A percentile compares a stretch with the other conserved stretches of the same genome.
Conservation (phyloP, 2,797 vertebrate species). For the Dicrostonyx torquatus region DNA sequence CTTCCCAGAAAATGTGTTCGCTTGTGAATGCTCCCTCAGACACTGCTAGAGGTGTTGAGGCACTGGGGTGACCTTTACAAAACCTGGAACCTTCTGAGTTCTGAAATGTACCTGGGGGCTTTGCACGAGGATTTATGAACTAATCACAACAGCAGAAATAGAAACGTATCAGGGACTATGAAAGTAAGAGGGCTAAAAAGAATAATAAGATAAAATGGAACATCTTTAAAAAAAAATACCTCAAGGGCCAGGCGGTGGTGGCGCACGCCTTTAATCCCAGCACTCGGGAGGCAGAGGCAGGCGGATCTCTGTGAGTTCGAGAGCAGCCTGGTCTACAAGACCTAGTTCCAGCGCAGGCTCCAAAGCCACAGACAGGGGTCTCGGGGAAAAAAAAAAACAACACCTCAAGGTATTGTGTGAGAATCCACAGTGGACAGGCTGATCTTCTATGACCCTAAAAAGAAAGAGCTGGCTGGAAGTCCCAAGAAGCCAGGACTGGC, state of each 20-base stretch:
- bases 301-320: too few relatives aligned
- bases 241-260: too few relatives aligned
- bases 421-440: background rate
- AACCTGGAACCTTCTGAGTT: slow-evolving; percentile 49
- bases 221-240: background rate
- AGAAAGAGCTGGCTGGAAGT: background rate
- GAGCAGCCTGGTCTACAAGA: too few relatives aligned
- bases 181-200: slow-evolving; percentile 3
- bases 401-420: background rate
- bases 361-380: too few relatives aligned
- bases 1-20: slow-evolving; percentile 16
- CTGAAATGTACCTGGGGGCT: background rate
- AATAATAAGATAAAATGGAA: slow-evolving; percentile 3
- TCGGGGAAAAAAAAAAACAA: background rate
- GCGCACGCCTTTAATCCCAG: too few relatives aligned
- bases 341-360: too few relatives aligned
- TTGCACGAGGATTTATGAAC: background rate
- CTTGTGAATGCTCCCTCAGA: slow-evolving; percentile 4
- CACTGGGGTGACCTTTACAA: slow-evolving; percentile 3
- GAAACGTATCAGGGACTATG: background rate
- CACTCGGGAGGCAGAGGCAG: too few relatives aligned
- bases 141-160: background rate
- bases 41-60: background rate
- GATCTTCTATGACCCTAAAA: background rate
- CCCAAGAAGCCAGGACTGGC: background rate